Conservation (phyloP, 2,113 vertebrate genomes). For the Calyptommatus sinebrachiatus region DNA sequence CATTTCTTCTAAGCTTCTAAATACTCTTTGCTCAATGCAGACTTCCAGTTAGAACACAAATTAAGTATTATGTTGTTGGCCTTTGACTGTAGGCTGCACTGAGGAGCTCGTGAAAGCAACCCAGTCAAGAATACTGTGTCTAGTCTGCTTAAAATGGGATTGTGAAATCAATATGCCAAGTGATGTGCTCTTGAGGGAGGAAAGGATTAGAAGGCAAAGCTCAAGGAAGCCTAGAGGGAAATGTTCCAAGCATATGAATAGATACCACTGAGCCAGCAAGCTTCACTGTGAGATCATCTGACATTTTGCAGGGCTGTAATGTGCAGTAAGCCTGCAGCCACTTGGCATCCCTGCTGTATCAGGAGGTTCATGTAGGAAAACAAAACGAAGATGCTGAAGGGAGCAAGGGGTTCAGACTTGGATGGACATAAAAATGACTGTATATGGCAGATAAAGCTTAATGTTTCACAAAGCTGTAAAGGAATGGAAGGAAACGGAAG, state of each 20-base stretch:
- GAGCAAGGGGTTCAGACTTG: background rate
- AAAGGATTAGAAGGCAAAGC: conserved; percentile 28
- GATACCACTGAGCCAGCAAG: conserved; percentile 33
- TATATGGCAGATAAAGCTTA: background rate
- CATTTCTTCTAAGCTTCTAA: conserved; percentile 1
- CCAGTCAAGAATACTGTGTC: conserved; percentile 8
- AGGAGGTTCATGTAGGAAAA: conserved; percentile 30
- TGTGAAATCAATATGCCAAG: conserved; percentile 46
- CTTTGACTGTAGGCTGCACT: conserved; percentile 17
- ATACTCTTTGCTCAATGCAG: conserved; percentile 15
- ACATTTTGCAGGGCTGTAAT: conserved; percentile 49
- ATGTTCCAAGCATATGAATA: conserved; percentile 40
- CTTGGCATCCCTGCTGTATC: conserved; percentile 21
- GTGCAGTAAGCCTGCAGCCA: conserved; percentile 30
- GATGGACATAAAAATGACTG: conserved; percentile 7
- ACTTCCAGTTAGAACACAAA: conserved; percentile 17
- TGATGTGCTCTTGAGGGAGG: conserved; percentile 26
- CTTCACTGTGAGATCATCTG: conserved; percentile 32
- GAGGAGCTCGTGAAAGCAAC: conserved; percentile 37
- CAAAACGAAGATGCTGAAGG: background rate
- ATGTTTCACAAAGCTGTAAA: conserved; percentile 8
- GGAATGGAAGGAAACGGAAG: background rate
- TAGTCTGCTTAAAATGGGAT: conserved; percentile 45
- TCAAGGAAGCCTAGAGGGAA: conserved; percentile 35
- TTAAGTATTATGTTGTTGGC: conserved; percentile 29